Conservation (phyloP, 2,888 invertebrate species). For the Mythimna pallens region DNA sequence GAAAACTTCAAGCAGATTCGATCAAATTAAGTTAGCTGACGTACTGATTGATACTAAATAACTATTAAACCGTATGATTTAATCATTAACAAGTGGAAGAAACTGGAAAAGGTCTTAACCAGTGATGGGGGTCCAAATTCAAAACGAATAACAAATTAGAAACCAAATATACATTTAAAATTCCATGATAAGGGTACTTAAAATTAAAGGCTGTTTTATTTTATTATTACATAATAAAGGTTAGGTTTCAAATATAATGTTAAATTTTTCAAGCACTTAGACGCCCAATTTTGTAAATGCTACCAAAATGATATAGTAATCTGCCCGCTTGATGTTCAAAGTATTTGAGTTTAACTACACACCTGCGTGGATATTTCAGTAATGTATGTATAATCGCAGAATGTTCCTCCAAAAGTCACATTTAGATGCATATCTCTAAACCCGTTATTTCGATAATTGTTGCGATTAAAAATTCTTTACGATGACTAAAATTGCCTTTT, state of each 20-base stretch:
- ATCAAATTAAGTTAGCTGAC: not conserved
- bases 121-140: too few species aligned
- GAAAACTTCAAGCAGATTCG: not conserved
- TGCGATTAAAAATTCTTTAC: conserved; percentile 53
- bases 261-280: not conserved
- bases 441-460: conserved; percentile 56
- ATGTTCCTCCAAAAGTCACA: conserved; percentile 35
- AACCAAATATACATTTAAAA: too few species aligned
- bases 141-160: too few species aligned
- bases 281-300: conserved; percentile 15
- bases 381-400: conserved; percentile 45
- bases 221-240: not conserved
- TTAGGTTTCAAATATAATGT: not conserved
- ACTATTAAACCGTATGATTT: not conserved
- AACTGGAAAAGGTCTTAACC: too few species aligned
- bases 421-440: conserved; percentile 60
- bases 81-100: too few species aligned
- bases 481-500: conserved; percentile 37
- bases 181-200: too few species aligned
- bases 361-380: conserved; percentile 34
- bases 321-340: conserved; percentile 17
- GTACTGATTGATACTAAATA: not conserved
- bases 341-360: conserved; percentile 34
- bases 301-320: conserved; percentile 24
- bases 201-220: too few species aligned